A percentile compares a stretch with the other conserved stretches of the same genome.
Conservation (phyloP, 2,797 vertebrate species). For the Synanceia verrucosa region DNA sequence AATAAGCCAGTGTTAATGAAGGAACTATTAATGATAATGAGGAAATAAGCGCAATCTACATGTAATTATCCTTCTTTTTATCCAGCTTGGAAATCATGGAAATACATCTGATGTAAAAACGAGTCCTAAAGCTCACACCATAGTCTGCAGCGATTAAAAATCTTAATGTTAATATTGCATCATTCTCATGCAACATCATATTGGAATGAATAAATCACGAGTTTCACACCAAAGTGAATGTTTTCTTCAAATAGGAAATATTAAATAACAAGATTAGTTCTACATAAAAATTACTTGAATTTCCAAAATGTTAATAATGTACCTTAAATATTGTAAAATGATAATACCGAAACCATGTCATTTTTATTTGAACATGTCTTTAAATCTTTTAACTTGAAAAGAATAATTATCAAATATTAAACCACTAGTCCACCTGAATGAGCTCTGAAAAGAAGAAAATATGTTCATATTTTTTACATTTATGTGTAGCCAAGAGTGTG, state of each 20-base stretch:
- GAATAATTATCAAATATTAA: not conserved
- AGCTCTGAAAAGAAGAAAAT: constrained; percentile 1
- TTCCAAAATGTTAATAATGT: not conserved
- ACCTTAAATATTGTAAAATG: not conserved
- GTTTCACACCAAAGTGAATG: not conserved
- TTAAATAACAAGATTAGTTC: not conserved
- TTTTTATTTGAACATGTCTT: not conserved
- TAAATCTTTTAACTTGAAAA: not conserved
- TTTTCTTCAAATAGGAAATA: not conserved
- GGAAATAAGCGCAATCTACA: constrained; percentile 58
- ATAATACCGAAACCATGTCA: not conserved
- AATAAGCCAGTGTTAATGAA: constrained; percentile 51
- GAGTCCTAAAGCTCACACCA: constrained; percentile 47
- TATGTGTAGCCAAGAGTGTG: not conserved
- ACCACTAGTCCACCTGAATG: not conserved
- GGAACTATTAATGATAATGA: constrained; percentile 54
- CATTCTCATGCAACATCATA: constrained; percentile 17
- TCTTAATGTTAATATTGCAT: constrained; percentile 5
- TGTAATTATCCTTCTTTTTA: constrained; percentile 43
- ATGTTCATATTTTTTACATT: not conserved
- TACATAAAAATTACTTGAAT: not conserved
- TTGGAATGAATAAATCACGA: constrained; percentile 13
- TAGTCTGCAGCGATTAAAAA: constrained; percentile 2
- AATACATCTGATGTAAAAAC: constrained; percentile 31
- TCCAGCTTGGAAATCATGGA: constrained; percentile 23